A percentile compares a stretch with the other conserved stretches of the same genome.
Conservation (phyloP, 2,797 vertebrate genomes). For the Scomberomorus guttatus region DNA sequence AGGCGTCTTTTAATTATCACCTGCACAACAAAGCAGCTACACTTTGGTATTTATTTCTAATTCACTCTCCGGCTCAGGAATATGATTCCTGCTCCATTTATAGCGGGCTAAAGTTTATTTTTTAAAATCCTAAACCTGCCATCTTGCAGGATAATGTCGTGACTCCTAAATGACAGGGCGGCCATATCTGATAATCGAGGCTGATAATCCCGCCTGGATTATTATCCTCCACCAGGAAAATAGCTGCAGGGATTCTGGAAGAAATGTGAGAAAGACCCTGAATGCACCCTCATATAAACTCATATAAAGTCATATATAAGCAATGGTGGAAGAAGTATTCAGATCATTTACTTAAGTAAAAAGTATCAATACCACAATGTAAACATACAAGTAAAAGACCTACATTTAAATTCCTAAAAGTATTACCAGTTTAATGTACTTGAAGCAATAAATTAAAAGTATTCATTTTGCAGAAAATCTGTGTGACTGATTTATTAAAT, state of each 20-base stretch:
- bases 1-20: constrained; percentile 65
- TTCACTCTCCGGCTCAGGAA: constrained; percentile 49
- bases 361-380: not conserved
- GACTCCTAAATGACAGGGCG: constrained; percentile 61
- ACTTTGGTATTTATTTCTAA: constrained; percentile 34
- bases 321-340: constrained; percentile 6
- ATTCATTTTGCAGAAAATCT: too few relatives aligned
- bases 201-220: constrained; percentile 5
- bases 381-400: not conserved
- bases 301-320: constrained; percentile 16
- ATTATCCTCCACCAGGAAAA: not conserved
- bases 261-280: constrained; percentile 9
- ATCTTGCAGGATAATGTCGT: constrained; percentile 15
- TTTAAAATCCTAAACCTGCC: constrained; percentile 30
- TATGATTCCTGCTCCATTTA: constrained; percentile 51
- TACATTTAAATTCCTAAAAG: not conserved
- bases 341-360: not conserved
- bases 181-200: constrained; percentile 1
- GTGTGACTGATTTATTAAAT: too few relatives aligned
- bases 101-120: constrained; percentile 26
- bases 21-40: constrained; percentile 47
- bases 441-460: too few relatives aligned
- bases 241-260: constrained; percentile 13
- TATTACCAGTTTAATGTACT: too few relatives aligned
- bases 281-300: not conserved